phyloP scores from a whole-genome alignment of 2,797 vertebrate species.

The Notolabrus celidotus region DNA sequence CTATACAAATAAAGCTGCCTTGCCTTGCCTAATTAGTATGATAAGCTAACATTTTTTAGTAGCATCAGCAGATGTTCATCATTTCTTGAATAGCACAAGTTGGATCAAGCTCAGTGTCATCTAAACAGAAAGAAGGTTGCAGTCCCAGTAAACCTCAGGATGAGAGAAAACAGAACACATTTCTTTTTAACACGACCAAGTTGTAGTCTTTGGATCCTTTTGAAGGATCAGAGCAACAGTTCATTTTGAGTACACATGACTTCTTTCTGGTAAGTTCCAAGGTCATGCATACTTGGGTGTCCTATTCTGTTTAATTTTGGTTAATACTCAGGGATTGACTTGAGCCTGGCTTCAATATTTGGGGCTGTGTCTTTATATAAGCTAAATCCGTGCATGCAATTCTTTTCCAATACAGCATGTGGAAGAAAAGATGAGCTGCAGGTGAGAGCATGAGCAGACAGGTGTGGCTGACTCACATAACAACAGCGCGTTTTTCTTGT shows the following conservation, averaged over 20 bases:
- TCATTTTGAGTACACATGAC: not conserved
- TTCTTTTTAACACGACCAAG: not conserved
- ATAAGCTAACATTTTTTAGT: conserved; percentile 25
- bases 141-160: conserved; percentile 19
- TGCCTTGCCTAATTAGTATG: conserved; percentile 5
- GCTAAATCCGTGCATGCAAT: conserved; percentile 40
- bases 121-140: conserved; percentile 41
- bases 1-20: too few relatives aligned
- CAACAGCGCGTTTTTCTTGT: conserved; percentile 29
- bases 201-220: not conserved
- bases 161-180: conserved; percentile 38
- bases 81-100: conserved; percentile 59
- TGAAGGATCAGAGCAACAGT: not conserved
- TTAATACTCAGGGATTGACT: conserved; percentile 58
- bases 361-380: conserved; percentile 22
- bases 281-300: conserved; percentile 32
- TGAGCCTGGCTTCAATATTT: conserved; percentile 37
- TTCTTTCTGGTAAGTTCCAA: not conserved
- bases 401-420: conserved; percentile 45
- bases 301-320: conserved; percentile 27
- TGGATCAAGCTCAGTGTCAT: conserved; percentile 51
- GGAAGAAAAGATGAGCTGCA: conserved; percentile 33
- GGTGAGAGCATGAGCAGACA: conserved; percentile 58
- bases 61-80: conserved; percentile 51
- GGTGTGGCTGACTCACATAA: conserved; percentile 54